phyloP scores from a whole-genome alignment of 1,140 invertebrate species.

The Paracyclopina nana region DNA sequence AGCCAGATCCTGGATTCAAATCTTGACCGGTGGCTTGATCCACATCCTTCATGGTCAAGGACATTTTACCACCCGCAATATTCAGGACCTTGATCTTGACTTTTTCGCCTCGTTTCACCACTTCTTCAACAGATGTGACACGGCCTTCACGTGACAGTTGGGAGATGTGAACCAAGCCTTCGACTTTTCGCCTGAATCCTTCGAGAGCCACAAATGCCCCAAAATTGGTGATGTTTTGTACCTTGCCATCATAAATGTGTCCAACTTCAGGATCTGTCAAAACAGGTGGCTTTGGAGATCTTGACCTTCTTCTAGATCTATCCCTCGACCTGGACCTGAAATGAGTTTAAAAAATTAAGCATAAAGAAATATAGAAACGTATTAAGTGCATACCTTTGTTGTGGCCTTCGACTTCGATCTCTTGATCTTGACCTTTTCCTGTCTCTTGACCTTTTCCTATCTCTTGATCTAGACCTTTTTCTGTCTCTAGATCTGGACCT shows the following conservation, averaged over 20 bases:
- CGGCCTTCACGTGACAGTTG: conserved; percentile 76
- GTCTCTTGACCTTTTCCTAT: neutral
- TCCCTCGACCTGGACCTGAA: too few species aligned
- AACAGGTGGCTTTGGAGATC: too few species aligned
- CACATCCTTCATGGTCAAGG: conserved; percentile 95
- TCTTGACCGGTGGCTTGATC: conserved; percentile 86
- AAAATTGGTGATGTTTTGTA: conserved; percentile 87
- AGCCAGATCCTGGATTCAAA: conserved; percentile 54
- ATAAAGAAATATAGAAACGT: too few species aligned
- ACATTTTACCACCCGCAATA: conserved; percentile 61
- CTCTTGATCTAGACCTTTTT: conserved; percentile 14
- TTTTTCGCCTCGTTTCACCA: conserved; percentile 69
- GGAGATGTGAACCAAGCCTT: conserved; percentile 94
- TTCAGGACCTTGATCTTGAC: conserved; percentile 46
- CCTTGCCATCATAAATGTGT: conserved; percentile 77
- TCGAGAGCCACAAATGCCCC: conserved; percentile 95
- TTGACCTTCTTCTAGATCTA: too few species aligned
- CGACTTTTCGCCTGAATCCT: conserved; percentile 57
- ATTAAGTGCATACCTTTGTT: too few species aligned
- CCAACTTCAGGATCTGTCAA: conserved; percentile 22
- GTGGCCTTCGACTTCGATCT: conserved; percentile 23
- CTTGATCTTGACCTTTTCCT: conserved; percentile 22
- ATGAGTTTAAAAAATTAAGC: too few species aligned
- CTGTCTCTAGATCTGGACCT: conserved; percentile 17
- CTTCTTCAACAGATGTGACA: conserved; percentile 82